These are phyloP conservation scores for Lasioglossum albipes DNA, from an alignment of 1,140 invertebrate genomes.

Conservation along the genomic window DNA sequence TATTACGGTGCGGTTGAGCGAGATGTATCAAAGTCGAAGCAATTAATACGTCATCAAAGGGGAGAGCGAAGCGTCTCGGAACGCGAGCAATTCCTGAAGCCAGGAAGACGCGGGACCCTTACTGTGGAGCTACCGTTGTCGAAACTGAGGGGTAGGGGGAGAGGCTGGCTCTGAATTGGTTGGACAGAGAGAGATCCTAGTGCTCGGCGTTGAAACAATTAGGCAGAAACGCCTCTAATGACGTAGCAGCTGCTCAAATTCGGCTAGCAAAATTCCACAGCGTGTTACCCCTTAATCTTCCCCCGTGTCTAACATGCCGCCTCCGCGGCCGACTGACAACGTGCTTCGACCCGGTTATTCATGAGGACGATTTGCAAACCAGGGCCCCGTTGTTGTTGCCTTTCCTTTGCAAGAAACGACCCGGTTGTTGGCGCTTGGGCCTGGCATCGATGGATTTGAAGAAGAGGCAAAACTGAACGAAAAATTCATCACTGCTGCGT, in stretches of 20 bases:
- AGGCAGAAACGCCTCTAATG: constrained; percentile 63
- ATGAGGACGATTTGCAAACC: background rate
- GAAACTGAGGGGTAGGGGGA: background rate
- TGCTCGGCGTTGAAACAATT: constrained; percentile 61
- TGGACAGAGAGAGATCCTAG: constrained; percentile 13
- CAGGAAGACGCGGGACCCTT: constrained; percentile 41
- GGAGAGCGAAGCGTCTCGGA: constrained; percentile 29
- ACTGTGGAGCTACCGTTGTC: background rate
- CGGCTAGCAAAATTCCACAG: constrained; percentile 53
- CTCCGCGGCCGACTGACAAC: constrained; percentile 14
- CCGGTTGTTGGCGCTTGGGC: no score
- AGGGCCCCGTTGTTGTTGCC: no score
- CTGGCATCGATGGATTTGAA: no score
- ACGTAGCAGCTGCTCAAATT: constrained; percentile 57
- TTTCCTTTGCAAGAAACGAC: no score
- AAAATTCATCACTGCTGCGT: no score
- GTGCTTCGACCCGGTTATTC: constrained; percentile 41
- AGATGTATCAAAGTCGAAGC: constrained; percentile 52
- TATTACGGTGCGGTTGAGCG: constrained; percentile 25
- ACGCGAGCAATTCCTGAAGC: constrained; percentile 58
- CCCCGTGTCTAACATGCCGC: constrained; percentile 25
- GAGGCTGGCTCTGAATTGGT: no score
- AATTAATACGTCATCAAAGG: constrained; percentile 66
- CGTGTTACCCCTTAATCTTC: constrained; percentile 48
- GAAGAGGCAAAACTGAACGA: no score